These are phyloP conservation scores for Drosophila pallidifrons DNA, from an alignment of 1,140 invertebrate species.

Conservation along the genomic window DNA sequence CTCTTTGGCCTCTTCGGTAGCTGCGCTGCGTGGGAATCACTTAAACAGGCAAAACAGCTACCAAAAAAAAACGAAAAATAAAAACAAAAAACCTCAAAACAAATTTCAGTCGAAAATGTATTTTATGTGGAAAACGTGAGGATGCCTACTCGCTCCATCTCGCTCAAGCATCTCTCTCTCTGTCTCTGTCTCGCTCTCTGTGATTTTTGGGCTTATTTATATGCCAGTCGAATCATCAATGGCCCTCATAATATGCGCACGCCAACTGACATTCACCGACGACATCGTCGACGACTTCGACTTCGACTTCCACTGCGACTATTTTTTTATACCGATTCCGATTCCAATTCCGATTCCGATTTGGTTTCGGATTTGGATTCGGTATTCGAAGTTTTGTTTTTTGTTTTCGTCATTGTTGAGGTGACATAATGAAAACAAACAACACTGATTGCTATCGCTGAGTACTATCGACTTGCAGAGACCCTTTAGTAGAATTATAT, in stretches of 20 bases:
- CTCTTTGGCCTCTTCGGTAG: slow-evolving; percentile 22
- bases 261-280: slow-evolving; percentile 55
- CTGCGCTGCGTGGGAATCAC: slow-evolving; percentile 64
- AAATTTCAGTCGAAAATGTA: slow-evolving; percentile 79
- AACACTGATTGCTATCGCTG: not conserved
- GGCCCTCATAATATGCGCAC: slow-evolving; percentile 66
- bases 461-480: not conserved
- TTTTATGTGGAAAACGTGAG: slow-evolving; percentile 78
- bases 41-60: slow-evolving; percentile 54
- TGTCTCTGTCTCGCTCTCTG: not conserved
- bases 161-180: slow-evolving; percentile 10
- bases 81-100: slow-evolving; percentile 38
- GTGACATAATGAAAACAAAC: slow-evolving; percentile 56
- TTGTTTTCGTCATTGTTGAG: slow-evolving; percentile 31
- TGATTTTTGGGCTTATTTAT: slow-evolving; percentile 67
- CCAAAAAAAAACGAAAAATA: slow-evolving; percentile 25
- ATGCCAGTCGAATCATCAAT: slow-evolving; percentile 78
- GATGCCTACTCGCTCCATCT: slow-evolving; percentile 52
- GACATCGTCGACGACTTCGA: slow-evolving; percentile 9
- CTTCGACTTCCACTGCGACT: not conserved
- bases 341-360: slow-evolving; percentile 17
- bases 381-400: slow-evolving; percentile 7
- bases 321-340: not conserved
- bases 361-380: slow-evolving; percentile 22
- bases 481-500: not conserved